A percentile compares a stretch with the other conserved stretches of the same genome.
These are phyloP conservation scores for Momotus momota DNA, from an alignment of 2,797 vertebrate genomes.

Conservation along the genomic window DNA sequence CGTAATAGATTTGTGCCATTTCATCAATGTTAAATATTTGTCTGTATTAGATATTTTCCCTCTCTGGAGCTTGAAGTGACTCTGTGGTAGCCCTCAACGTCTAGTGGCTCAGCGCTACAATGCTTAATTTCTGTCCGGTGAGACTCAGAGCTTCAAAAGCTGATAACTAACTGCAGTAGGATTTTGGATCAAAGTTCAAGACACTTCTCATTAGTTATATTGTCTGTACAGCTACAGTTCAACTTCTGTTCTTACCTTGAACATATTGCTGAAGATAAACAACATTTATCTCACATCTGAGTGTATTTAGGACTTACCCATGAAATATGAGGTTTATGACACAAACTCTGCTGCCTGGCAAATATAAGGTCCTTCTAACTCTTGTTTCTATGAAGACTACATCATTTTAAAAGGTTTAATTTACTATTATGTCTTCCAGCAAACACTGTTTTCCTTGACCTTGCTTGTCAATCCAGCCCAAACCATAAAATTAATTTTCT, in stretches of 20 bases:
- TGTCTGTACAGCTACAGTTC: neutral
- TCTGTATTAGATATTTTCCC: neutral
- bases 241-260: neutral
- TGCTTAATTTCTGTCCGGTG: neutral
- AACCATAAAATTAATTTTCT: neutral
- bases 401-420: neutral
- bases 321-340: neutral
- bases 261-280: neutral
- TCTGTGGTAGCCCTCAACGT: rapidly evolving
- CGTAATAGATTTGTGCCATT: neutral
- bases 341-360: neutral
- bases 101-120: neutral
- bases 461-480: neutral
- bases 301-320: neutral
- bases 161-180: neutral
- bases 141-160: neutral
- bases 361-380: neutral
- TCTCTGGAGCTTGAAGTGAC: neutral
- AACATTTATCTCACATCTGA: neutral
- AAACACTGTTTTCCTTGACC: neutral
- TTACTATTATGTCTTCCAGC: neutral
- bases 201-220: neutral
- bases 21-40: neutral
- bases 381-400: too few relatives aligned
- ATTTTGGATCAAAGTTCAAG: neutral